Conservation (phyloP, 2,888 invertebrate species). For the Chirona hameri region DNA sequence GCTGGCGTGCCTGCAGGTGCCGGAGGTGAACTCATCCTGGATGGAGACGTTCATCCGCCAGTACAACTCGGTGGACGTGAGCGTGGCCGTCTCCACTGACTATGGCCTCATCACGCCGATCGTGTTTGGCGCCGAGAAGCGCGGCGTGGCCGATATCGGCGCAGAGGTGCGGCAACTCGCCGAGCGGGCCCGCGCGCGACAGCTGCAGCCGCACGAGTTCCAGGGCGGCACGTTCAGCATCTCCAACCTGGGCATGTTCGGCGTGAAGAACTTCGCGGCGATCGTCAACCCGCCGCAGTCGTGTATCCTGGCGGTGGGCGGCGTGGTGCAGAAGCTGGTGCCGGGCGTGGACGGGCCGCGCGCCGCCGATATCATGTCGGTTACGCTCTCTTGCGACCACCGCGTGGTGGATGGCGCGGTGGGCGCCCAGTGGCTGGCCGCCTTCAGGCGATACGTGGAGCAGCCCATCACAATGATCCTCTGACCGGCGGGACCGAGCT, state of each 20-base stretch:
- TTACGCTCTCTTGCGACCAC: constrained; percentile 95
- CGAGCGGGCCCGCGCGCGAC: constrained; percentile 79
- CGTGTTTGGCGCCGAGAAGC: constrained; percentile 82
- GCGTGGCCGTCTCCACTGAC: constrained; percentile 94
- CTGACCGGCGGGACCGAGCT: constrained; percentile 53
- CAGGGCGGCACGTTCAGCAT: constrained; percentile 89
- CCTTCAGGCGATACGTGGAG: constrained; percentile 82
- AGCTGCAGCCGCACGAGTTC: constrained; percentile 88
- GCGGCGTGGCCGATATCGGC: constrained; percentile 81
- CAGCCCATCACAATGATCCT: constrained; percentile 92
- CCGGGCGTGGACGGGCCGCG: constrained; percentile 68
- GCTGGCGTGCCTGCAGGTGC: constrained; percentile 80
- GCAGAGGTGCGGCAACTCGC: constrained; percentile 74
- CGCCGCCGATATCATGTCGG: constrained; percentile 71
- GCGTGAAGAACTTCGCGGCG: constrained; percentile 81
- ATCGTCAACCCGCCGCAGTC: constrained; percentile 96
- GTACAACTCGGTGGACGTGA: constrained; percentile 90
- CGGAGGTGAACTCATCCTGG: constrained; percentile 93
- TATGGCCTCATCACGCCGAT: constrained; percentile 95
- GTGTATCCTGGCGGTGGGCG: constrained; percentile 87
- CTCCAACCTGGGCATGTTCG: constrained; percentile 94
- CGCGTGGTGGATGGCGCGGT: constrained; percentile 97
- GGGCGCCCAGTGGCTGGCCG: constrained; percentile 91
- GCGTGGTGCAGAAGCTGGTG: constrained; percentile 68
- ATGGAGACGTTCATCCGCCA: constrained; percentile 87